A percentile compares a stretch with the other conserved stretches of the same genome.
phyloP scores from a whole-genome alignment of 2,797 vertebrate genomes.

The Pseudochaenichthys georgianus region DNA sequence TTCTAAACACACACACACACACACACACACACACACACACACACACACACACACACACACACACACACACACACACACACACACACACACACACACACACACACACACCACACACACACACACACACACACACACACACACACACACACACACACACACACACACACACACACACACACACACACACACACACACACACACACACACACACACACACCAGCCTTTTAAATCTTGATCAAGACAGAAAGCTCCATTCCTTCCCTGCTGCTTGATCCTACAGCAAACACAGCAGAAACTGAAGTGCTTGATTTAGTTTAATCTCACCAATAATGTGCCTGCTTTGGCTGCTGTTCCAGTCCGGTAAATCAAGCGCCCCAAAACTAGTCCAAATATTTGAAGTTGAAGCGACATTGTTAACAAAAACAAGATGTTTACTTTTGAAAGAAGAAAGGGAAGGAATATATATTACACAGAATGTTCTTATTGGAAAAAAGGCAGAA shows the following conservation, averaged over 20 bases:
- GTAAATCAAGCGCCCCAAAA: conserved; percentile 67
- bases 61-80: no score
- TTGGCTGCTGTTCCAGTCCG: conserved; percentile 65
- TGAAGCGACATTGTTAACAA: conserved; percentile 63
- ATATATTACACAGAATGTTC: conserved; percentile 1
- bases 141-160: no score
- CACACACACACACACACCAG: no score
- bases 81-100: no score
- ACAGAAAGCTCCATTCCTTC: conserved; percentile 63
- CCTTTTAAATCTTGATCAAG: conserved; percentile 69
- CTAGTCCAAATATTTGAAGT: conserved; percentile 70
- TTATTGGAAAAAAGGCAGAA: background rate
- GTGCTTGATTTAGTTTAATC: conserved; percentile 77
- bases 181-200: no score
- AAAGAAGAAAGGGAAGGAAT: conserved; percentile 2
- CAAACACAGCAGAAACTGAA: conserved; percentile 73
- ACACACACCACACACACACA: no score
- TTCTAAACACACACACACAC: conserved; percentile 9
- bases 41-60: no score
- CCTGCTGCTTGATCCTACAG: conserved; percentile 61
- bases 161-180: no score
- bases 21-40: background rate
- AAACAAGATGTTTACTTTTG: conserved; percentile 41
- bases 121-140: no score
- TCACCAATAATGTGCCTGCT: conserved; percentile 65